phyloP scores from a whole-genome alignment of 2,797 vertebrate genomes.

The Remorina albescens region DNA sequence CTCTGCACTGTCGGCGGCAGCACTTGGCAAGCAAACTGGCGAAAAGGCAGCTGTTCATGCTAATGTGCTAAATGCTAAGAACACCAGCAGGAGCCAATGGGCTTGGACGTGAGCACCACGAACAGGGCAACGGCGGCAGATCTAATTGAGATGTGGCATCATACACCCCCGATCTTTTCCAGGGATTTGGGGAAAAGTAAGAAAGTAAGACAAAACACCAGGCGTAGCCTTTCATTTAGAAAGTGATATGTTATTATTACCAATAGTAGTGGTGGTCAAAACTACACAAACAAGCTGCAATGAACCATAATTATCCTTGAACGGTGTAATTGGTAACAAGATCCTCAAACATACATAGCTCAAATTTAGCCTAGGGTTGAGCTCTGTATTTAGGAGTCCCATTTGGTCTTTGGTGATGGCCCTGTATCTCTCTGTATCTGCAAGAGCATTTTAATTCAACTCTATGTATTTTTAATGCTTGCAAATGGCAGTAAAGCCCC shows the following conservation, averaged over 20 bases:
- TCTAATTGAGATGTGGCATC: background rate
- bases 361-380: background rate
- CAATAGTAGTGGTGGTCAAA: background rate
- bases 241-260: background rate
- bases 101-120: too few species aligned
- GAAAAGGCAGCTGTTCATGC: too few species aligned
- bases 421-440: background rate
- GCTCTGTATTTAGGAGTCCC: background rate
- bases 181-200: background rate
- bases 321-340: background rate
- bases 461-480: conserved; percentile 23
- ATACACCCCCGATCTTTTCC: background rate
- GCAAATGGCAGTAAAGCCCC: background rate
- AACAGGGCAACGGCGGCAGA: background rate
- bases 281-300: background rate
- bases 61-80: too few species aligned
- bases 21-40: too few species aligned
- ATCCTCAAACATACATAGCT: background rate
- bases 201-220: background rate
- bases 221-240: background rate
- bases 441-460: background rate
- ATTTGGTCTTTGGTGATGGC: background rate
- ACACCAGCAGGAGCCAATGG: too few species aligned
- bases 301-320: background rate
- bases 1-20: too few species aligned